Evolutionary conservation across 2,797 vertebrate genomes (phyloP), one percentile per base, ranked within the genome.

Genomic region (Acestrorhynchus altus): DNA sequence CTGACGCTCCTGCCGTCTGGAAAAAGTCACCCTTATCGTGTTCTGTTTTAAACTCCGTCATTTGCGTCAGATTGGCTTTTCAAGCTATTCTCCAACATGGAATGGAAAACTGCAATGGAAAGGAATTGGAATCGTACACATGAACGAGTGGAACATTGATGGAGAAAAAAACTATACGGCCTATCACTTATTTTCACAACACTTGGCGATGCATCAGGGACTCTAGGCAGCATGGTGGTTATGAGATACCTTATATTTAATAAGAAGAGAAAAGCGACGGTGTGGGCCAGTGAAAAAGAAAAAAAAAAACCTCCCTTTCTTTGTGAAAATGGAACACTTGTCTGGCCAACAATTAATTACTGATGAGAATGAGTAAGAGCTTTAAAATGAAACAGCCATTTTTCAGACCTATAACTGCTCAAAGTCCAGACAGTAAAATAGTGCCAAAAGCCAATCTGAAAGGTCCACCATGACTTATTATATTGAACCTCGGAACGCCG

Each of bases 91-190:
- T 70, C 49, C 49, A 56, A 76, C 39, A 70, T 73, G 66, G 59
- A 82, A 79, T 84, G 80, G 65, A 84, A 84, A 86, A 75, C 8
- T 57, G 74, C 67, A 79, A 51, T 81, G 81, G 59, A 73, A 80
- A 67, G 70, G 66, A 67, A 51, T 12, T 65, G 52, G 39, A 66
- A 76, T 54, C 44, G 22, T 81, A 71, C 80, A 75, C 35, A 60
- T 81, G 68, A 80, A 78, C 72, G 76, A 75, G 79, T 73, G 72
- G 80, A 81, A 80, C 59, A 66, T 47, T 69, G 51, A 81, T 51
- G 74, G 72, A 52, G 13, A 57, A 51, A 74, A 20, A 40, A 60
- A 61, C 22, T 39, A 67, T 60, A 67, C 12, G 56, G 56, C 46
- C 59, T 69, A 79, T 77, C 77, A 52, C 46, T 79, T 70, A 70